phyloP scores from a whole-genome alignment of 2,797 vertebrate genomes.

The Lagocephalus sceleratus region DNA sequence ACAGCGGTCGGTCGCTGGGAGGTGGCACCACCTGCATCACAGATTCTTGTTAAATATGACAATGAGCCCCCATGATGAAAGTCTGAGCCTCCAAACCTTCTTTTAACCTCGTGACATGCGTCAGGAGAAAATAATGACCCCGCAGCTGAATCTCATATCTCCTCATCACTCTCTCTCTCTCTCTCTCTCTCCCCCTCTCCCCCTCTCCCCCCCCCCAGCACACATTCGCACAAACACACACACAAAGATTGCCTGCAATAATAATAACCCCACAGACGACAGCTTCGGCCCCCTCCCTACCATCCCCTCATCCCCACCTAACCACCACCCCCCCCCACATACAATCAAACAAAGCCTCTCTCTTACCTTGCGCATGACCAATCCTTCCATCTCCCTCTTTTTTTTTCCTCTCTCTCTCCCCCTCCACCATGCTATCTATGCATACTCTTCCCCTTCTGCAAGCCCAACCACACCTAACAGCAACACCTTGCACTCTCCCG shows the following conservation, averaged over 20 bases:
- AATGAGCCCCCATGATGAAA: conserved; percentile 32
- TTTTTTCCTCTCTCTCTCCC: conserved; percentile 63
- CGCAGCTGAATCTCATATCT: conserved; percentile 68
- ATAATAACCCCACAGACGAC: conserved; percentile 77
- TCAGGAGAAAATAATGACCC: conserved; percentile 65
- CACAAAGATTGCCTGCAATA: conserved; percentile 73
- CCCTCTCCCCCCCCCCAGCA: conserved; percentile 38
- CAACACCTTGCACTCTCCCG: conserved; percentile 71
- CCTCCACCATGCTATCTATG: conserved; percentile 63
- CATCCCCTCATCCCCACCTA: conserved; percentile 46
- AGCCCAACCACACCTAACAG: conserved; percentile 70
- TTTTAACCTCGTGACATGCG: conserved; percentile 55
- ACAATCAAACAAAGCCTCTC: conserved; percentile 79
- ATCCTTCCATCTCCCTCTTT: conserved; percentile 73
- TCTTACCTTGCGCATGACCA: conserved; percentile 81
- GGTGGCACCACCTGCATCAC: conserved; percentile 15
- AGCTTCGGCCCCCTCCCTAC: conserved; percentile 67
- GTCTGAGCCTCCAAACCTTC: conserved; percentile 36
- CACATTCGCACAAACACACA: conserved; percentile 46
- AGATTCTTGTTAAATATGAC: conserved; percentile 44
- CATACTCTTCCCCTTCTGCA: conserved; percentile 62
- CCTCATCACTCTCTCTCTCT: conserved; percentile 49
- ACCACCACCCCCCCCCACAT: conserved; percentile 53
- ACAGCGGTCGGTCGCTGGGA: background rate
- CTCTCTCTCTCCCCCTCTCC: conserved; percentile 41